phyloP scores from a whole-genome alignment of 2,797 vertebrate genomes.

The Triplophysa bombifrons region DNA sequence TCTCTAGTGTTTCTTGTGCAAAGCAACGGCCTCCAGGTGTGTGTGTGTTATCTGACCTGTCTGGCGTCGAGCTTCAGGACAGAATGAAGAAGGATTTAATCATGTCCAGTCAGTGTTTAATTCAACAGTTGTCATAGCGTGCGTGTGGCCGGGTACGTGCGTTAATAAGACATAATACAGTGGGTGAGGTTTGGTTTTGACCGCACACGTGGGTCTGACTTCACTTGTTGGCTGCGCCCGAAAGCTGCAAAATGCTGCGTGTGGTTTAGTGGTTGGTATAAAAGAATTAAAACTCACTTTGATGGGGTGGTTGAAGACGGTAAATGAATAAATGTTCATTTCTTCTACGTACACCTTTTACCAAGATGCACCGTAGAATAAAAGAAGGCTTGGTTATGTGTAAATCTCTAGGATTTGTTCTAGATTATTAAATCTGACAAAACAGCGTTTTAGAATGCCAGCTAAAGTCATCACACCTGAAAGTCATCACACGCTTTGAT shows the following conservation, averaged over 20 bases:
- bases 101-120: not conserved
- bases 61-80: not conserved
- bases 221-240: not conserved
- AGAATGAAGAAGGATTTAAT: conserved; percentile 10
- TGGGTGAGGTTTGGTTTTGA: conserved; percentile 10
- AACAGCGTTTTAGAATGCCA: not conserved
- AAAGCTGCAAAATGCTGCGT: not conserved
- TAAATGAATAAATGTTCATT: not conserved
- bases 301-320: not conserved
- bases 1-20: not conserved
- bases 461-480: not conserved
- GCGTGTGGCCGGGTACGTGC: not conserved
- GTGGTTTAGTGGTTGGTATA: not conserved
- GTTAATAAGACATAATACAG: not conserved
- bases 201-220: not conserved
- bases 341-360: not conserved
- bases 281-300: not conserved
- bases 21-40: not conserved
- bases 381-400: not conserved
- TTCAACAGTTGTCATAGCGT: not conserved
- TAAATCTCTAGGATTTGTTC: not conserved
- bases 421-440: not conserved
- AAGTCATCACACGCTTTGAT: conserved; percentile 17
- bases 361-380: not conserved
- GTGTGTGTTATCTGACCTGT: conserved; percentile 9